Evolutionary conservation across 2,888 invertebrate species (phyloP), one percentile per base, ranked within the genome.

Genomic region (Synergus japonicus): DNA sequence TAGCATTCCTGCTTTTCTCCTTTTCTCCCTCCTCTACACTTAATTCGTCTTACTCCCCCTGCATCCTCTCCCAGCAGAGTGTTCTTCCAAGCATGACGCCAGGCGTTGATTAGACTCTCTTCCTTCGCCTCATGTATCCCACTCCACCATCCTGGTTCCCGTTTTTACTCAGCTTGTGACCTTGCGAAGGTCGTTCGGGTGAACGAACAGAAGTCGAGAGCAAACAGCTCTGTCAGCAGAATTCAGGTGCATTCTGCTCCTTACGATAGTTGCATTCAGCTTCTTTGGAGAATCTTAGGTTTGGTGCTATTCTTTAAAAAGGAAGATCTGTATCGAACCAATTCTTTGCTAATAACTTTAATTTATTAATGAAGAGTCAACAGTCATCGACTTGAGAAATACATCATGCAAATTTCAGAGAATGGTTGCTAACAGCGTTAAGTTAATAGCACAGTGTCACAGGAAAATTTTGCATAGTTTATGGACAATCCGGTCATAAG

Each of bases 141-240:
- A 81, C 84, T 83, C 85, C 80, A 69, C 78, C 79, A 79, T 79
- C 78, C 80, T 79, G 78, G 79, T 84, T 83, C 83, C 84, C 86
- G 81, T 90, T 89, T 89, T 87, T 88, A 84, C 86, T 86, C 86
- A 85, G 85, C 86, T 87, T 78, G 89, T 92, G 91, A 91, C 91
- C 92, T 92, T 92, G 91, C 89, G 89, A 92, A 92, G 91, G 92
- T 90, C 91, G 91, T 89, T 89, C 89, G 90, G 91, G 92, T 92
- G 91, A 92, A 92, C 89, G 92, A 91, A 92, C 92, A 90, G 87
- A 83, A 83, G 83, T 83, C 79, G 79, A 79, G 82, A 83, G 77
- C 81, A 78, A 76, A 80, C 49, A 69, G 69, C 49, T 49, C 69
- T 49, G 29, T 49, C 69, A 69, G 69, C 69, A 29, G 69, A 65